Conservation (phyloP, 1,140 invertebrate species). For the Brachionus rubens region DNA sequence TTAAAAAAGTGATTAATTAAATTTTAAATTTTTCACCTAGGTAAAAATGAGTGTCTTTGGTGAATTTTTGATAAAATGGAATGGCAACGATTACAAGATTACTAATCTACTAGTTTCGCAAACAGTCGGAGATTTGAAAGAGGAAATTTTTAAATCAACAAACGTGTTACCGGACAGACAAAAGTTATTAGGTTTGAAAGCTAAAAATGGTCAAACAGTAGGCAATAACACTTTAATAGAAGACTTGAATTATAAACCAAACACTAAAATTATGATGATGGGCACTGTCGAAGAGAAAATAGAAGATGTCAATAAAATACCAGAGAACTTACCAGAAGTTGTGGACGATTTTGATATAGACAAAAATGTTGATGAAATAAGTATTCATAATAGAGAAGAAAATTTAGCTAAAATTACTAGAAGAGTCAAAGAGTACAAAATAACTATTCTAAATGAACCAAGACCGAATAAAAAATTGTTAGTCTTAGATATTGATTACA, state of each 20-base stretch:
- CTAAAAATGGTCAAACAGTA: constrained; percentile 69
- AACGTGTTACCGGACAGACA: constrained; percentile 82
- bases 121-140: constrained; percentile 65
- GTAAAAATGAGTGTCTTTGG: constrained; percentile 15
- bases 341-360: constrained; percentile 67
- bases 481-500: constrained; percentile 95
- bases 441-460: constrained; percentile 76
- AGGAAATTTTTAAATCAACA: constrained; percentile 73
- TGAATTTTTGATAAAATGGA: constrained; percentile 73
- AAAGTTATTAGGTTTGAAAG: constrained; percentile 85
- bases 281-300: constrained; percentile 88
- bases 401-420: constrained; percentile 69
- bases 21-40: no score
- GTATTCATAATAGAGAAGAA: constrained; percentile 51
- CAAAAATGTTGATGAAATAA: constrained; percentile 68
- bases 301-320: constrained; percentile 65
- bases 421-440: constrained; percentile 78
- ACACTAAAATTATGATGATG: constrained; percentile 93
- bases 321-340: constrained; percentile 72
- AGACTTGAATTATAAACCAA: constrained; percentile 70
- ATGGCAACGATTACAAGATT: constrained; percentile 77
- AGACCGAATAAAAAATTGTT: constrained; percentile 80
- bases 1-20: neutral
- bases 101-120: constrained; percentile 64
- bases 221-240: neutral